Conservation (phyloP, 2,888 invertebrate genomes). For the Clanis bilineata region DNA sequence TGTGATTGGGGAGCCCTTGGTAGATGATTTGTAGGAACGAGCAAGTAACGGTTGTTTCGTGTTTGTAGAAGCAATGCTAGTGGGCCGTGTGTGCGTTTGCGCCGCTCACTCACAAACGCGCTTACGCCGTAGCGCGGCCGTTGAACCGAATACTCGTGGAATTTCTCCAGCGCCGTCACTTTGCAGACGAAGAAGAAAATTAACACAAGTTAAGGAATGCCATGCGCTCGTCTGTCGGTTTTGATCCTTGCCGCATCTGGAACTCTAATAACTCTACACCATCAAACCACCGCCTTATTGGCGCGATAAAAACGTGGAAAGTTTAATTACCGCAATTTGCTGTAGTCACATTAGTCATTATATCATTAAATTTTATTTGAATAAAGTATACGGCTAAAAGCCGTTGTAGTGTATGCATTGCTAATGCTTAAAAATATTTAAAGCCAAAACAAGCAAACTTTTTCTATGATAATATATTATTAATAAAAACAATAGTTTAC, state of each 20-base stretch:
- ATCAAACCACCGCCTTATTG: background rate
- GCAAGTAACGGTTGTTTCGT: conserved; percentile 74
- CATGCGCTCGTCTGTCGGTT: conserved; percentile 1
- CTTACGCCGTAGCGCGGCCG: conserved; percentile 72
- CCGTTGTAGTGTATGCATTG: background rate
- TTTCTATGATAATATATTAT: too few species aligned
- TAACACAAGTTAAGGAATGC: conserved; percentile 48
- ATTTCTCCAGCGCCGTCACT: conserved; percentile 73
- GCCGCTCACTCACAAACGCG: conserved; percentile 54
- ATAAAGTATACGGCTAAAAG: background rate
- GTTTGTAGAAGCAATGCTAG: conserved; percentile 70
- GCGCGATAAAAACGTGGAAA: conserved; percentile 1
- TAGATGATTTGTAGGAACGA: conserved; percentile 62
- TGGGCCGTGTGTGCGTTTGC: conserved; percentile 65
- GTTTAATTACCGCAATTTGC: background rate
- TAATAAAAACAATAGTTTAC: too few species aligned
- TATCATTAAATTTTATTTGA: background rate
- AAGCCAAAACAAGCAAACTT: too few species aligned
- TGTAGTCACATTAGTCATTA: background rate
- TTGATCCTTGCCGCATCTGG: conserved; percentile 5
- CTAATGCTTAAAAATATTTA: background rate
- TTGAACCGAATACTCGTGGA: conserved; percentile 80
- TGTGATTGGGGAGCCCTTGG: conserved; percentile 27
- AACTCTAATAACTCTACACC: background rate
- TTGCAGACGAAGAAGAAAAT: conserved; percentile 69